These are phyloP conservation scores for Theretra japonica DNA, from an alignment of 2,888 invertebrate species.

Conservation along the genomic window DNA sequence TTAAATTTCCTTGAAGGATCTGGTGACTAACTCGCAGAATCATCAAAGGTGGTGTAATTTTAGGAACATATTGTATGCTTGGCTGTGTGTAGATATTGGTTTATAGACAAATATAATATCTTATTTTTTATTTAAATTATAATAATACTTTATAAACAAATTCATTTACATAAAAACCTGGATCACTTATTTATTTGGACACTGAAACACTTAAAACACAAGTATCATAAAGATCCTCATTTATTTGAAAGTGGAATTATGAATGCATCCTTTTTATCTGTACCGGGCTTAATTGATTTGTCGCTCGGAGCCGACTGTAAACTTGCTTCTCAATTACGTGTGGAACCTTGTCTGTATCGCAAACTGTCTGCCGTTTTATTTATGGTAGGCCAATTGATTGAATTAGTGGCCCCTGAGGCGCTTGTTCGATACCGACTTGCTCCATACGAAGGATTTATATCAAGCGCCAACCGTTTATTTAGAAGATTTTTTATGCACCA, in stretches of 20 bases:
- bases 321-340: constrained; percentile 80
- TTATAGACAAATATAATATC: too few relatives aligned
- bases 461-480: constrained; percentile 60
- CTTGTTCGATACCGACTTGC: constrained; percentile 67
- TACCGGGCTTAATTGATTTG: constrained; percentile 78
- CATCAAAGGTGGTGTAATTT: too few relatives aligned
- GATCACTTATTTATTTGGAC: not conserved
- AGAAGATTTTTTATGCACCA: constrained; percentile 52
- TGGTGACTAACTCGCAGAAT: too few relatives aligned
- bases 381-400: constrained; percentile 82
- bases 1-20: too few relatives aligned
- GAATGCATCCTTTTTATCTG: constrained; percentile 78
- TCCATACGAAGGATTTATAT: constrained; percentile 71
- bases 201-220: not conserved
- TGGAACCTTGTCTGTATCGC: constrained; percentile 70
- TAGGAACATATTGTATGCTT: too few relatives aligned
- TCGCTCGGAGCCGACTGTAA: constrained; percentile 72
- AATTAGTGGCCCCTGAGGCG: constrained; percentile 81
- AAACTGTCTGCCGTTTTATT: constrained; percentile 75
- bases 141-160: not conserved
- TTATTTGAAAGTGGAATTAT: constrained; percentile 62
- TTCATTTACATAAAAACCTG: not conserved
- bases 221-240: constrained; percentile 38
- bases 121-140: too few relatives aligned
- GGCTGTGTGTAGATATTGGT: too few relatives aligned